These are phyloP conservation scores for Dysmachus trigonus DNA, from an alignment of 2,888 invertebrate genomes.

Conservation along the genomic window DNA sequence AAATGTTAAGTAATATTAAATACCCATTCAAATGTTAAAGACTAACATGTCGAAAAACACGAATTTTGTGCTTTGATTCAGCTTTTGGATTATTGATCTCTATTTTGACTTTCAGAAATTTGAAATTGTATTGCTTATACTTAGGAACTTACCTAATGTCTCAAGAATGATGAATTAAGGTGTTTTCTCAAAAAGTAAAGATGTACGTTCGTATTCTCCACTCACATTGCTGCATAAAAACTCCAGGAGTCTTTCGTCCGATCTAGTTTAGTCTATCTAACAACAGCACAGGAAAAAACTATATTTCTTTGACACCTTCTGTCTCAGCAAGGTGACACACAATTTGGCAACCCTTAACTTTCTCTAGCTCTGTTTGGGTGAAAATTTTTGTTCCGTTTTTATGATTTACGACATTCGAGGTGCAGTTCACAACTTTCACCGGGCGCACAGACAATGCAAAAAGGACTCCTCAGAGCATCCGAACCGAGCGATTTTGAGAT, in stretches of 20 bases:
- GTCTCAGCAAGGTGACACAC: not conserved
- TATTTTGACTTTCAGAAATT: too few species aligned
- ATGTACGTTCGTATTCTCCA: too few species aligned
- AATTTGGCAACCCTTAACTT: slow-evolving; percentile 37
- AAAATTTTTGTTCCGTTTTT: not conserved
- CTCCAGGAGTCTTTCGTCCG: too few species aligned
- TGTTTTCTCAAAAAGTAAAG: too few species aligned
- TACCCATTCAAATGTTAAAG: too few species aligned
- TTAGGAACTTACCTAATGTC: too few species aligned
- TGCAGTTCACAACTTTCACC: slow-evolving; percentile 17
- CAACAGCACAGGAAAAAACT: not conserved
- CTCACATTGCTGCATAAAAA: not conserved
- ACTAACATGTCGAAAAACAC: too few species aligned
- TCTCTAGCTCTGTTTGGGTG: slow-evolving; percentile 8
- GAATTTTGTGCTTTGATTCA: too few species aligned
- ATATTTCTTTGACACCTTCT: not conserved
- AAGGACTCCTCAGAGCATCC: not conserved
- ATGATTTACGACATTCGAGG: slow-evolving; percentile 23
- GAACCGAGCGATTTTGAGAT: slow-evolving; percentile 28
- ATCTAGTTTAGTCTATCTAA: not conserved
- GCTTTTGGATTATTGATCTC: too few species aligned
- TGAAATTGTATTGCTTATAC: too few species aligned
- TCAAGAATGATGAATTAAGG: too few species aligned
- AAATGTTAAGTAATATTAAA: too few species aligned
- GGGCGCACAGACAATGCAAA: not conserved